These are phyloP conservation scores for Chouioia cunea DNA, from an alignment of 2,888 invertebrate species.

Conservation along the genomic window DNA sequence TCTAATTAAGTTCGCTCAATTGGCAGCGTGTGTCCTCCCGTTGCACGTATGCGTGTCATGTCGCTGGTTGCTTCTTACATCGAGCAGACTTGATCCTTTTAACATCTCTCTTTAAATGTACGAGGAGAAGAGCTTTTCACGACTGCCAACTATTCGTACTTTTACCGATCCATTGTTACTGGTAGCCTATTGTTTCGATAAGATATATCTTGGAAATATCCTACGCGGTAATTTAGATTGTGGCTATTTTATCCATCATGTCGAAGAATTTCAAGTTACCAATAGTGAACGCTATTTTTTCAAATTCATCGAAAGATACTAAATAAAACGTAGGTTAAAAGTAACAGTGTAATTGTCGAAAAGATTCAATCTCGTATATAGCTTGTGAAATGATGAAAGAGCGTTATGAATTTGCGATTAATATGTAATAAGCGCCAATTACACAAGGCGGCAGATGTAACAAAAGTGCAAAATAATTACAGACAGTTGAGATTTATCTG, in stretches of 20 bases:
- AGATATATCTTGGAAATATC: too few species aligned
- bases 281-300: too few species aligned
- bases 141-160: background rate
- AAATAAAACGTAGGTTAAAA: too few species aligned
- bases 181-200: slow-evolving; percentile 4
- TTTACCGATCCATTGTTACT: slow-evolving; percentile 4
- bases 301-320: too few species aligned
- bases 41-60: background rate
- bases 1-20: slow-evolving; percentile 64
- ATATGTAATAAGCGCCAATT: too few species aligned
- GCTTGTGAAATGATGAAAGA: too few species aligned
- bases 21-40: slow-evolving; percentile 48
- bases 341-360: too few species aligned
- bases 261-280: too few species aligned
- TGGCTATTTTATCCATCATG: too few species aligned
- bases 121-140: background rate
- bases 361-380: too few species aligned
- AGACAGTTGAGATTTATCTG: background rate
- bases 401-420: too few species aligned
- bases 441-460: background rate
- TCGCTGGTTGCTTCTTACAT: slow-evolving; percentile 27
- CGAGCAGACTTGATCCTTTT: slow-evolving; percentile 5
- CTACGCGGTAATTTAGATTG: too few species aligned
- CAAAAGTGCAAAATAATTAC: slow-evolving; percentile 19
- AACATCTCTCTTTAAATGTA: slow-evolving; percentile 33